These are phyloP conservation scores for Scrobipalpa atriplicella DNA, from an alignment of 2,888 invertebrate species.

Conservation along the genomic window DNA sequence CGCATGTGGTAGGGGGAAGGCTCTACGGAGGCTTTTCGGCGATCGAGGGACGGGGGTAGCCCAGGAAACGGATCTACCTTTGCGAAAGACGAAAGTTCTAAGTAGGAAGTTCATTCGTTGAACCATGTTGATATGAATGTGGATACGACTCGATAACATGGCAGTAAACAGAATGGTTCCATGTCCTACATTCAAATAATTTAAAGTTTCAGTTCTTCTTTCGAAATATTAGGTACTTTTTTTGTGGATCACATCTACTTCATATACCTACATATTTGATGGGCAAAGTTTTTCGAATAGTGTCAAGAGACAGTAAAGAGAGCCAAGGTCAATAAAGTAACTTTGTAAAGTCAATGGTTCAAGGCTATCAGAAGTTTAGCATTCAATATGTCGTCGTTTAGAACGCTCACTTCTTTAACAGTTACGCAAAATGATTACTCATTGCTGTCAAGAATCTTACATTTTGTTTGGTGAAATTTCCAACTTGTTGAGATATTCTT, in stretches of 20 bases:
- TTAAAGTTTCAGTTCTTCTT: too few species aligned
- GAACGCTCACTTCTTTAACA: conserved; percentile 3
- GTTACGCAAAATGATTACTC: conserved; percentile 26
- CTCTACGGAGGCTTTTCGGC: conserved; percentile 27
- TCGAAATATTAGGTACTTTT: too few species aligned
- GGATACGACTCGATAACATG: conserved; percentile 37
- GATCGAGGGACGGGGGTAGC: conserved; percentile 54
- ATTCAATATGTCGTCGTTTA: conserved; percentile 19
- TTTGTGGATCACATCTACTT: too few species aligned
- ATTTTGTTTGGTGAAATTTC: conserved; percentile 24
- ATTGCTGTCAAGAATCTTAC: conserved; percentile 2
- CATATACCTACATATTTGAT: too few species aligned
- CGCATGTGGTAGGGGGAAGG: conserved; percentile 58
- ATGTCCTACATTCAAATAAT: too few species aligned
- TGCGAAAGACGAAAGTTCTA: conserved; percentile 75
- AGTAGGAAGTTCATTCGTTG: conserved; percentile 61
- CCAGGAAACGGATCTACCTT: conserved; percentile 71
- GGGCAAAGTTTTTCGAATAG: conserved; percentile 5
- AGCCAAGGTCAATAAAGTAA: conserved; percentile 27
- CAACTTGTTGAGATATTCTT: background rate
- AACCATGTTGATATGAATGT: conserved; percentile 44
- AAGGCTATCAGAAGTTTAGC: conserved; percentile 27
- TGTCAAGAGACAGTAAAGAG: conserved; percentile 25
- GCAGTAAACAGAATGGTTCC: too few species aligned
- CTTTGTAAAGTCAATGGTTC: conserved; percentile 27